phyloP scores from a whole-genome alignment of 2,797 vertebrate genomes.

The Setipinna tenuifilis region DNA sequence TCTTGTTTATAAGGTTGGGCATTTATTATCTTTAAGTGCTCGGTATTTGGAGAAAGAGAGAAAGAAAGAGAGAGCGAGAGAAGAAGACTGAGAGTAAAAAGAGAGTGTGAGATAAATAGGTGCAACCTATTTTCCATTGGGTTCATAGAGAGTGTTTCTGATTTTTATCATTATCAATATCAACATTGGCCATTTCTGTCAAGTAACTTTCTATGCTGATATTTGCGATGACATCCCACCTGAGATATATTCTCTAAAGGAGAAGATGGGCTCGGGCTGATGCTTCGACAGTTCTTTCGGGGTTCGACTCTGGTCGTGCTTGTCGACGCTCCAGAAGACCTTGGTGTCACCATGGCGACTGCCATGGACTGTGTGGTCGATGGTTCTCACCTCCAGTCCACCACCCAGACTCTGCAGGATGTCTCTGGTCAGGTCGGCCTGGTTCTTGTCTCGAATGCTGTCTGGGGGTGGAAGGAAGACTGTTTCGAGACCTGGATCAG shows the following conservation, averaged over 20 bases:
- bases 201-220: background rate
- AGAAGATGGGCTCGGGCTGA: constrained; percentile 65
- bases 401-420: constrained; percentile 76
- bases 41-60: too few species aligned
- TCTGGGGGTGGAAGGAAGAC: constrained; percentile 74
- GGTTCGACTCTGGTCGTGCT: constrained; percentile 64
- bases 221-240: constrained; percentile 74
- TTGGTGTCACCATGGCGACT: constrained; percentile 74
- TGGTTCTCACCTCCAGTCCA: constrained; percentile 73
- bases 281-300: constrained; percentile 76
- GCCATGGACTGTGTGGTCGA: constrained; percentile 61
- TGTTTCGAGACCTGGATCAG: constrained; percentile 58
- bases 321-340: constrained; percentile 79
- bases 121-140: too few species aligned
- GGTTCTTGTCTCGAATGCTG: constrained; percentile 68
- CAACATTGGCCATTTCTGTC: too few species aligned
- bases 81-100: too few species aligned
- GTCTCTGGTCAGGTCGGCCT: constrained; percentile 65
- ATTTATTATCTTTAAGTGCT: background rate
- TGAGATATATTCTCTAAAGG: constrained; percentile 70
- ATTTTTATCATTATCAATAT: too few species aligned
- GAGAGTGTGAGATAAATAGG: too few species aligned
- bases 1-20: too few species aligned
- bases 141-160: too few species aligned
- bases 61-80: too few species aligned